phyloP scores from a whole-genome alignment of 2,888 invertebrate genomes.

The Acronicta leporina region DNA sequence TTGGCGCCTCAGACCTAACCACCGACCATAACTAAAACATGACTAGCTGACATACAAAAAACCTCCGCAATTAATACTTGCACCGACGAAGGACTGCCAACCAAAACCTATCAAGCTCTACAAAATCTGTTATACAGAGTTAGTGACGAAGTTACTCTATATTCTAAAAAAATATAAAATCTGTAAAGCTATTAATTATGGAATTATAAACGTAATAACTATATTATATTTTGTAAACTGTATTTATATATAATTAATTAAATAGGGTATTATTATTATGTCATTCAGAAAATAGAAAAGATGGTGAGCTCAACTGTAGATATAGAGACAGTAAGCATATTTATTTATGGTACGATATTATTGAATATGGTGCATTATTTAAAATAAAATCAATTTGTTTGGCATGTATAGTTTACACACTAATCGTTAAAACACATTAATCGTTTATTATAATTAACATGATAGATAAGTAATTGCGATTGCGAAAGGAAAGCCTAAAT shows the following conservation, averaged over 20 bases:
- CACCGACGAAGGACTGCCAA: conserved; percentile 8
- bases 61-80: conserved; percentile 22
- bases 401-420: neutral
- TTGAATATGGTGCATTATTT: neutral
- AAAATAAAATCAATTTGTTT: neutral
- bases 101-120: neutral
- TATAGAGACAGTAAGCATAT: neutral
- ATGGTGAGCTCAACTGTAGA: conserved; percentile 4
- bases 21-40: conserved; percentile 63
- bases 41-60: conserved; percentile 21
- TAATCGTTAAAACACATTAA: too few species aligned
- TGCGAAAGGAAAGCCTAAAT: conserved; percentile 5
- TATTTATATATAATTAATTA: conserved; percentile 29
- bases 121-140: neutral
- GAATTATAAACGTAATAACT: too few species aligned
- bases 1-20: conserved; percentile 76
- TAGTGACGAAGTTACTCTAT: neutral
- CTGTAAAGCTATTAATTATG: too few species aligned
- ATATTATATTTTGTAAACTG: neutral
- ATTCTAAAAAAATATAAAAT: too few species aligned
- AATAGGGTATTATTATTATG: conserved; percentile 12
- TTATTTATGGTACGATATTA: neutral
- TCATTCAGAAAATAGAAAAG: conserved; percentile 13
- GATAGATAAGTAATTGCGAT: neutral
- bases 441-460: too few species aligned